Percentiles rank a stretch among this genome's conserved stretches.
phyloP scores from a whole-genome alignment of 2,113 vertebrate genomes.

The Balaenoptera acutorostrata region DNA sequence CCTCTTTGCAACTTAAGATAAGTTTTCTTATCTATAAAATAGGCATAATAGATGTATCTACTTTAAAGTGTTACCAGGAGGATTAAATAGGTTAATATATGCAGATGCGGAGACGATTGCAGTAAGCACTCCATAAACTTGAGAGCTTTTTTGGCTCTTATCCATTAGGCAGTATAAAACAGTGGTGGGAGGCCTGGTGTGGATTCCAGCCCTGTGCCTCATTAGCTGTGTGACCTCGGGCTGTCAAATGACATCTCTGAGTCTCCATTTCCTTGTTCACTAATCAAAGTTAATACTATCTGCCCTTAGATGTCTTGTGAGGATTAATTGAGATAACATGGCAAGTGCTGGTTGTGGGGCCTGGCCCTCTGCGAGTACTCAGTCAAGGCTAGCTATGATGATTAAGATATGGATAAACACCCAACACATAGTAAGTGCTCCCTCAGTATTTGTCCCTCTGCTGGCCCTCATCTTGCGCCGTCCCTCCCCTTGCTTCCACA shows the following conservation, averaged over 20 bases:
- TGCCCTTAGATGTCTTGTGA: not conserved
- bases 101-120: not conserved
- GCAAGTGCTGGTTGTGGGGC: not conserved
- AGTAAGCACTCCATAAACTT: not conserved
- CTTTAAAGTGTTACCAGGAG: not conserved
- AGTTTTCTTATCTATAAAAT: not conserved
- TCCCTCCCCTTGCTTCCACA: not conserved
- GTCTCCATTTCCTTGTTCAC: not conserved
- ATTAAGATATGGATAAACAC: not conserved
- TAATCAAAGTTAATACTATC: not conserved
- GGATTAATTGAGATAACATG: not conserved
- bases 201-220: not conserved
- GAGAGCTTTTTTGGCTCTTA: not conserved
- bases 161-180: fast-evolving
- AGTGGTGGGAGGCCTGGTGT: not conserved
- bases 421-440: not conserved
- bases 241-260: not conserved
- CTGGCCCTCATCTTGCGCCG: fast-evolving
- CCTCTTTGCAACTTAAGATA: no score
- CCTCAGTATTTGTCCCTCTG: fast-evolving
- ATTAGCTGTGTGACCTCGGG: not conserved
- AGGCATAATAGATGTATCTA: not conserved
- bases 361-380: no score
- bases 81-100: not conserved
- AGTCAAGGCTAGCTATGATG: no score